Percentiles rank a stretch among this genome's conserved stretches.
These are phyloP conservation scores for Molossus molossus DNA, from an alignment of 2,797 vertebrate species.

Conservation along the genomic window DNA sequence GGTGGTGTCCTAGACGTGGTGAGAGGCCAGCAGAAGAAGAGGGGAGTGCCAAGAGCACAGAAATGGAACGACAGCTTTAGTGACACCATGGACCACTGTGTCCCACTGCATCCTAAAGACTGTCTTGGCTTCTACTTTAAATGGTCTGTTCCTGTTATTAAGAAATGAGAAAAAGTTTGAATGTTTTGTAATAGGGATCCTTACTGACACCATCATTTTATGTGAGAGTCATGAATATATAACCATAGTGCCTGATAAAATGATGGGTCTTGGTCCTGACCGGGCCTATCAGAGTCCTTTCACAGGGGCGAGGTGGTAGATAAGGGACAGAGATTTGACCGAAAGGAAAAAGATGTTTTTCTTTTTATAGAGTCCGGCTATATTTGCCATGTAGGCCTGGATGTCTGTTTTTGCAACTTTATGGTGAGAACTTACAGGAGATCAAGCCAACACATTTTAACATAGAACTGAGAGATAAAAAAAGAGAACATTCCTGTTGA, in stretches of 20 bases:
- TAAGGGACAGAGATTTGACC: neutral
- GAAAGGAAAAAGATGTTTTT: neutral
- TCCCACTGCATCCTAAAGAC: neutral
- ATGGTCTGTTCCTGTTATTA: neutral
- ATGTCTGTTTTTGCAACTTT: neutral
- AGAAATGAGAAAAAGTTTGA: neutral
- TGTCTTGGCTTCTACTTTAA: neutral
- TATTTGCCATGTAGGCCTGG: neutral
- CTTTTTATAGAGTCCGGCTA: neutral
- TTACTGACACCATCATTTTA: neutral
- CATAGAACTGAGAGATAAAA: neutral
- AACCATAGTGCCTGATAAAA: neutral
- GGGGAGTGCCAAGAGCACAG: neutral
- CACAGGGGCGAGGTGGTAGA: fast-evolving
- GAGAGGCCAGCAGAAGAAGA: neutral
- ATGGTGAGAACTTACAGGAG: neutral
- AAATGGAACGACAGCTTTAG: neutral
- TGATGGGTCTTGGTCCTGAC: neutral
- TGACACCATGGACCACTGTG: neutral
- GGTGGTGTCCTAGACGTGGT: neutral
- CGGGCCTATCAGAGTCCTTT: neutral
- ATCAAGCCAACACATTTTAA: neutral
- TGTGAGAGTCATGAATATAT: neutral
- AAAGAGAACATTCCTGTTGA: neutral
- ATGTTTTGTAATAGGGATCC: neutral